Percentiles rank a stretch among this genome's conserved stretches.
Evolutionary conservation across 2,113 vertebrate genomes (phyloP).

Genomic region (Pionites leucogaster): DNA sequence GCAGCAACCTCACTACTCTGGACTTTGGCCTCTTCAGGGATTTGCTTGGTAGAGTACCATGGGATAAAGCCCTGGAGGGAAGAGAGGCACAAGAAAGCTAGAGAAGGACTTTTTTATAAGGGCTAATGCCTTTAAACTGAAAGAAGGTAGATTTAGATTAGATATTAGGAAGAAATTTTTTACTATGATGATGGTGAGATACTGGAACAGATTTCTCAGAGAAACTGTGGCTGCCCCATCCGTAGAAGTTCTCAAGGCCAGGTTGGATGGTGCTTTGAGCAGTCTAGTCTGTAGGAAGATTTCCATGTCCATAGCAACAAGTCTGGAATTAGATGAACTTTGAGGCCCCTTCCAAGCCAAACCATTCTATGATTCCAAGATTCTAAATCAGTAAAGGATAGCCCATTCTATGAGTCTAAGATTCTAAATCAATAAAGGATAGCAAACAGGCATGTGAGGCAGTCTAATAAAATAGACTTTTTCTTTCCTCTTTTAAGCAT

Average conservation of each 20-base stretch:
- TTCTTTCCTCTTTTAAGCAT: not conserved
- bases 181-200: not conserved
- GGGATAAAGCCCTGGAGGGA: not conserved
- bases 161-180: not conserved
- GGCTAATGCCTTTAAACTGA: not conserved
- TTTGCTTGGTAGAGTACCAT: not conserved
- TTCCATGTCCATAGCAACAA: not conserved
- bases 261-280: not conserved
- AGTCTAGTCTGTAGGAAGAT: not conserved
- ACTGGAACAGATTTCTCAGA: not conserved
- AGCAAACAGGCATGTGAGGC: not conserved
- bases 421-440: not conserved
- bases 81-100: not conserved
- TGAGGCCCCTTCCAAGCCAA: not conserved
- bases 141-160: not conserved
- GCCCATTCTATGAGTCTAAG: not conserved
- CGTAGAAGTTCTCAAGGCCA: not conserved
- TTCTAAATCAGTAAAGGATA: not conserved
- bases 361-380: not conserved
- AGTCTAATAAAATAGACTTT: not conserved
- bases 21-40: not conserved
- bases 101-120: not conserved
- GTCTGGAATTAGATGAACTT: not conserved
- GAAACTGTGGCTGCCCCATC: not conserved
- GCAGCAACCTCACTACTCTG: not conserved